A percentile compares a stretch with the other conserved stretches of the same genome.
Conservation (phyloP, 37 sponge, comb jelly and placozoan species). For the Chondrilla cf. caribensis region DNA sequence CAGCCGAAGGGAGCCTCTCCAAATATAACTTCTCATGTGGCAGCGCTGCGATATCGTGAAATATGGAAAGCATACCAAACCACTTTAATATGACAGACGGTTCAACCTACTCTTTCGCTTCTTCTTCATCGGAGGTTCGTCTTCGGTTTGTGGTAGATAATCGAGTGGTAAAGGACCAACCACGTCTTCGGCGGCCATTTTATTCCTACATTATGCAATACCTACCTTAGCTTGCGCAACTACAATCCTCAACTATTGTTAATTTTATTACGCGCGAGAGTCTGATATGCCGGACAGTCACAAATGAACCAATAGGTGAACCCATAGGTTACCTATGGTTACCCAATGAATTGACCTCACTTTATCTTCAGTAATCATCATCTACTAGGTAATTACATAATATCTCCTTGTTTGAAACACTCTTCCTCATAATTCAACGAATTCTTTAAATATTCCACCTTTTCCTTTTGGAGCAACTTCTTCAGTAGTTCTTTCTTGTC, state of each 20-base stretch:
- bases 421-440: background rate
- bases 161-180: constrained; percentile 51
- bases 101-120: constrained; percentile 30
- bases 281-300: too few species aligned
- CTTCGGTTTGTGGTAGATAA: background rate
- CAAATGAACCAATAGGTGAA: too few species aligned
- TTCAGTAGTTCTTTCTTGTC: constrained; percentile 37
- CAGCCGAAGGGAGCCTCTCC: constrained; percentile 80
- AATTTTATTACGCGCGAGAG: too few species aligned
- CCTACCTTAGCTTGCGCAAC: too few species aligned
- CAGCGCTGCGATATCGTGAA: constrained; percentile 60
- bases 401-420: too few species aligned
- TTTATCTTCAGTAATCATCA: too few species aligned
- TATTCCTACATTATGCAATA: background rate
- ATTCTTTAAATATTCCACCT: background rate
- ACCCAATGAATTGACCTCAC: too few species aligned
- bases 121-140: background rate
- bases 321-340: too few species aligned
- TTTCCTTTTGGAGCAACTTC: constrained; percentile 31
- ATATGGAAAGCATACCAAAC: background rate
- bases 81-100: too few species aligned
- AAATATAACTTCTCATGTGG: constrained; percentile 72
- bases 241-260: too few species aligned
- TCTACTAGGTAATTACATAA: too few species aligned
- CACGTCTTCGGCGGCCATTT: constrained; percentile 44